Evolutionary conservation across 1,140 invertebrate genomes (phyloP), one percentile per base, ranked within the genome.

Genomic region (Epicauta chinensis): DNA sequence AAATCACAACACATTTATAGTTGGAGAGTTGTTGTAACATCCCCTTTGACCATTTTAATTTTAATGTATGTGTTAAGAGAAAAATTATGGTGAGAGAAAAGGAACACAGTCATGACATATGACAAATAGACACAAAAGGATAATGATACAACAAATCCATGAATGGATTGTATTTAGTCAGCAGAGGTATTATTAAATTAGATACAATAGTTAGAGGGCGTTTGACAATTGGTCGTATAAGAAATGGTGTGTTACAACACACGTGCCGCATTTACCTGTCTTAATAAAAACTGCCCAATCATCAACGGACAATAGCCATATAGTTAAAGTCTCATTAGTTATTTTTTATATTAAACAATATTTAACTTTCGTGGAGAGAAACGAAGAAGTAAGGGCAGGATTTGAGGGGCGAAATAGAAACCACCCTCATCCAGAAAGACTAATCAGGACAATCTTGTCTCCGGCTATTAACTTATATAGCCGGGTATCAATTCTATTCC

Each of bases 381-480:
- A 23, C 7, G 7, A 7, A 23, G 23, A 23, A 23, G 23, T 2
- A 23, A n/a, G n/a, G n/a, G n/a, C n/a, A n/a, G n/a, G n/a, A n/a
- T n/a, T n/a, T n/a, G 23, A 23, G 7, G 23, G 23, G 23, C 4
- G 23, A 23, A 23, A 23, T 23, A 23, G 23, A 23, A 23, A 23
- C 23, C 23, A 3, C 23, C 23, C 7, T 7, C 4, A 23, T 23
- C 32, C 12, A 10, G 41, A 56, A 55, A 59, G 48, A 53, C 62
- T 64, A 64, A 65, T 65, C 63, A 63, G 61, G 55, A 63, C 58
- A 62, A 65, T 64, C 64, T 64, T 66, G 62, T 64, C 59, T 63
- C 60, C 57, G 59, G 62, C 64, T 63, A 66, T 66, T 64, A 66
- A 66, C 62, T 66, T 66, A 66, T 64, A 66, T 66, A 66, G 62